Percentiles rank a stretch among this genome's conserved stretches.
Conservation (phyloP, 2,113 vertebrate species). For the Abramis brama region DNA sequence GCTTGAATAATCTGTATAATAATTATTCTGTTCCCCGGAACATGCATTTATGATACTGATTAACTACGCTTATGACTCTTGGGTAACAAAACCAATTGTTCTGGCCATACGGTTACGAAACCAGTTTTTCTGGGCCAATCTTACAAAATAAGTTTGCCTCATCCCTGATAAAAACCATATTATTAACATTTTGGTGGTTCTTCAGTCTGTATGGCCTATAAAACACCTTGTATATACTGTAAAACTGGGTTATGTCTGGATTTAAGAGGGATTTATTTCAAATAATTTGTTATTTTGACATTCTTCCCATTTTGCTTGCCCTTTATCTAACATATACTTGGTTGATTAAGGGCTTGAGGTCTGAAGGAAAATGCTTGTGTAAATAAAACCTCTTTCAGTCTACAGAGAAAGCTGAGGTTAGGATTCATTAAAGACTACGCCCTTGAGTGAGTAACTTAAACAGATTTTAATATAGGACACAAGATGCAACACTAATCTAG, state of each 20-base stretch:
- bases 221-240: too few relatives aligned
- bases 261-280: too few relatives aligned
- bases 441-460: background rate
- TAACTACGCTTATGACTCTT: background rate
- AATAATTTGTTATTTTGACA: too few relatives aligned
- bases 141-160: too few relatives aligned
- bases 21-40: background rate
- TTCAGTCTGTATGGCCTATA: too few relatives aligned
- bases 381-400: background rate
- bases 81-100: background rate
- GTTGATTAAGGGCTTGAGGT: too few relatives aligned
- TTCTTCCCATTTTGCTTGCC: too few relatives aligned
- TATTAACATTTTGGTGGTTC: too few relatives aligned
- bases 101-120: background rate
- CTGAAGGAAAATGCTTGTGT: background rate
- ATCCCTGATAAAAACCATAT: too few relatives aligned
- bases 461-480: background rate
- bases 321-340: too few relatives aligned
- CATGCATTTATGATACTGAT: slow-evolving; percentile 22
- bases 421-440: background rate
- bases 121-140: background rate
- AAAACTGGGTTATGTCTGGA: too few relatives aligned
- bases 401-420: background rate
- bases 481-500: background rate
- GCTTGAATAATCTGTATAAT: too few relatives aligned